Conservation (phyloP, 2,888 invertebrate genomes). For the Volucella inanis region DNA sequence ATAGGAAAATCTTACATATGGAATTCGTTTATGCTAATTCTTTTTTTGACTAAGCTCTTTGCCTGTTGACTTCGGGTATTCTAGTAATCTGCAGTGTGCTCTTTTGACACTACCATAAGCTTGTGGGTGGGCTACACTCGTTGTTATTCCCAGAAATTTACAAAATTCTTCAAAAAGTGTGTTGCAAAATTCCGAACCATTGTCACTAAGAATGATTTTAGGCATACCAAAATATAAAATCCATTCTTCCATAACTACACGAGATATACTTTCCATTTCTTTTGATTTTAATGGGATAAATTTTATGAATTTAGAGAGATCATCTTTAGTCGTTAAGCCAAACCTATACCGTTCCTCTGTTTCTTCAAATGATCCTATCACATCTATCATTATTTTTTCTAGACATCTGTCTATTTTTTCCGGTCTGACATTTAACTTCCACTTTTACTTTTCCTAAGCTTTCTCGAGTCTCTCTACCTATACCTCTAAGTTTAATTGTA, state of each 20-base stretch:
- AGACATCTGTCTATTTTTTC: slow-evolving; percentile 14
- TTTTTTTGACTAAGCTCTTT: slow-evolving; percentile 5
- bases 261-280: too few species aligned
- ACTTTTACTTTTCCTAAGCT: too few species aligned
- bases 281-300: too few species aligned
- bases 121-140: slow-evolving; percentile 10
- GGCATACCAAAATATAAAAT: slow-evolving; percentile 34
- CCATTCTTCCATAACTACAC: slow-evolving; percentile 29
- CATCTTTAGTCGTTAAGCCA: slow-evolving; percentile 47
- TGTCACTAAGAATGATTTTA: slow-evolving; percentile 21
- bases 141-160: neutral
- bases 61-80: slow-evolving; percentile 20
- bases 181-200: slow-evolving; percentile 11
- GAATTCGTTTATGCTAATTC: slow-evolving; percentile 18
- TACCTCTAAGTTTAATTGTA: too few species aligned
- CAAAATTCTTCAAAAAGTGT: slow-evolving; percentile 12
- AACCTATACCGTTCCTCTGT: slow-evolving; percentile 53
- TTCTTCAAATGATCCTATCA: slow-evolving; percentile 47
- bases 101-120: slow-evolving; percentile 16
- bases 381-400: slow-evolving; percentile 18
- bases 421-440: neutral
- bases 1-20: neutral
- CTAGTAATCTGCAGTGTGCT: too few species aligned
- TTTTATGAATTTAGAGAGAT: too few species aligned
- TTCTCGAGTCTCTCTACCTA: too few species aligned